Evolutionary conservation across 2,797 vertebrate genomes (phyloP).

Genomic region (Ctenochaetus hawaiiensis): DNA sequence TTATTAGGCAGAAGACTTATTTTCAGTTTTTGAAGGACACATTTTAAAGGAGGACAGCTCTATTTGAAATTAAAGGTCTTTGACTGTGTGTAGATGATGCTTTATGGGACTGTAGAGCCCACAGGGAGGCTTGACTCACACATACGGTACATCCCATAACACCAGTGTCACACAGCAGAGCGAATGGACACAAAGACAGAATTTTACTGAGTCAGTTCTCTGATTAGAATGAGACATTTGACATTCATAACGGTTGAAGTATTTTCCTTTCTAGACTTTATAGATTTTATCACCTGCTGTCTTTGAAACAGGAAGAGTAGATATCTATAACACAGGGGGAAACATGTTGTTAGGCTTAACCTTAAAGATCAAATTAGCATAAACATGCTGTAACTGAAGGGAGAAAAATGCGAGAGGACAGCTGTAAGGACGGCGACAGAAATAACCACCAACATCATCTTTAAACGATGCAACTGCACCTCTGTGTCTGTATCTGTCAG

Average conservation of each 20-base stretch:
- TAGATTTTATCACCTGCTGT: neutral
- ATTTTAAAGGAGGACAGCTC: constrained; percentile 32
- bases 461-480: constrained; percentile 33
- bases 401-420: neutral
- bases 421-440: neutral
- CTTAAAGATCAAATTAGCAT: neutral
- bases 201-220: constrained; percentile 21
- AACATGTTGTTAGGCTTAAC: neutral
- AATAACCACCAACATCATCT: constrained; percentile 16
- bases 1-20: constrained; percentile 68
- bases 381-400: neutral
- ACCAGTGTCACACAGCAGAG: constrained; percentile 34
- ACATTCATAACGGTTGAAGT: neutral
- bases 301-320: constrained; percentile 5
- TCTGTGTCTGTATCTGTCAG: constrained; percentile 39
- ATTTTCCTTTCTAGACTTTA: constrained; percentile 7
- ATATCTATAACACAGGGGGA: neutral
- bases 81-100: constrained; percentile 44
- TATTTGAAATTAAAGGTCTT: constrained; percentile 39
- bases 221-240: constrained; percentile 27
- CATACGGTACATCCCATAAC: constrained; percentile 22
- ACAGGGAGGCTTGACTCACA: constrained; percentile 66
- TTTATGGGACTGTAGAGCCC: constrained; percentile 33
- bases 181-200: constrained; percentile 37
- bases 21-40: constrained; percentile 72